Evolutionary conservation across 2,797 vertebrate genomes (phyloP).

Genomic region (Brotula barbata): DNA sequence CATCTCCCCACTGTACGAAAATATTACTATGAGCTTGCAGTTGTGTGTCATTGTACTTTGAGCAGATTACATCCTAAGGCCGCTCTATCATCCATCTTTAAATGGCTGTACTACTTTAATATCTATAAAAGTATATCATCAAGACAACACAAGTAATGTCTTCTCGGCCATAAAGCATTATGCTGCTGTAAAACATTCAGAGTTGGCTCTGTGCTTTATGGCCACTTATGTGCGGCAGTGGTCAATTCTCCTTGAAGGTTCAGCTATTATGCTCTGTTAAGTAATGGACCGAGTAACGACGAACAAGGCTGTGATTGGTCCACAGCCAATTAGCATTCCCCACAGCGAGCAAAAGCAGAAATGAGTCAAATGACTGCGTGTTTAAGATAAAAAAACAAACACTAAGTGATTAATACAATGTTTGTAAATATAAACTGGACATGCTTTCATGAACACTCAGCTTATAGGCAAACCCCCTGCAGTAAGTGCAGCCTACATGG

Average conservation of each 20-base stretch:
- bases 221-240: constrained; percentile 49
- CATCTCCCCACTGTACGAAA: constrained; percentile 10
- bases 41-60: constrained; percentile 16
- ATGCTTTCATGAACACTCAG: too few species aligned
- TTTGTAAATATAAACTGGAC: too few species aligned
- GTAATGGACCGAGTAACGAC: constrained; percentile 58
- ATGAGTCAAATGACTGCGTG: constrained; percentile 23
- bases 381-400: too few species aligned
- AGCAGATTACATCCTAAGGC: constrained; percentile 9
- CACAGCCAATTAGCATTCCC: constrained; percentile 46
- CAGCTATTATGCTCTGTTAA: constrained; percentile 49
- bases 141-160: constrained; percentile 34
- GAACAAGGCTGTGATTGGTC: constrained; percentile 33
- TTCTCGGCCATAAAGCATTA: constrained; percentile 29
- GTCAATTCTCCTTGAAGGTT: constrained; percentile 50
- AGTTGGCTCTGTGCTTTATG: constrained; percentile 48
- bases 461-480: too few species aligned
- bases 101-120: constrained; percentile 22
- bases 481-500: too few species aligned
- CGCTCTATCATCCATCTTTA: constrained; percentile 18
- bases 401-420: too few species aligned
- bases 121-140: constrained; percentile 40
- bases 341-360: constrained; percentile 11
- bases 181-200: constrained; percentile 44
- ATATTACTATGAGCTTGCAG: neutral